Percentiles rank a stretch among this genome's conserved stretches.
These are phyloP conservation scores for Lamprologus speciosus DNA, from an alignment of 2,113 vertebrate genomes.

Conservation along the genomic window DNA sequence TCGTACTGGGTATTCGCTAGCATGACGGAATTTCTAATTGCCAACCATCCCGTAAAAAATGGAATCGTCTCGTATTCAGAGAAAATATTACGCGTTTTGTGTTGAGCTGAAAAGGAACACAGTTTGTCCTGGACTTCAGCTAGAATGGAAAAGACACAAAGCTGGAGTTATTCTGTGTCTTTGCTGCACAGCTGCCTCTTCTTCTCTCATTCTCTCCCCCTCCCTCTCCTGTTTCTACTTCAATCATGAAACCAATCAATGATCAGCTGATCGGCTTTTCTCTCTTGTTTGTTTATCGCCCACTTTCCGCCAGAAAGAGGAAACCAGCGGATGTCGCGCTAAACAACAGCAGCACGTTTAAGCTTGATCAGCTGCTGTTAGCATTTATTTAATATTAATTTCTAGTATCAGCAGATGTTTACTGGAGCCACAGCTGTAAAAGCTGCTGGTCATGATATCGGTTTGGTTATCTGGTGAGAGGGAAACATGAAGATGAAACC, in stretches of 20 bases:
- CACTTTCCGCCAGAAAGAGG: rapidly evolving
- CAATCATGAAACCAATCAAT: background rate
- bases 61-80: rapidly evolving
- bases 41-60: background rate
- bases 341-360: too few species aligned
- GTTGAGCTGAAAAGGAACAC: background rate
- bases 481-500: too few species aligned
- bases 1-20: background rate
- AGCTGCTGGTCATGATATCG: too few species aligned
- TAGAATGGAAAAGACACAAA: background rate
- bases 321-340: rapidly evolving
- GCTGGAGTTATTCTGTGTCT: background rate
- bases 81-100: rapidly evolving
- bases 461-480: too few species aligned
- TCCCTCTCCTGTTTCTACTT: background rate
- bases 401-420: too few species aligned
- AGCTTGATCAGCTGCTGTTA: too few species aligned
- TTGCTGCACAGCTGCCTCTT: background rate
- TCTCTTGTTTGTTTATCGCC: too few species aligned
- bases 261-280: background rate
- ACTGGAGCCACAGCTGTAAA: too few species aligned
- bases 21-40: background rate
- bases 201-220: background rate
- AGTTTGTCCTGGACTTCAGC: background rate
- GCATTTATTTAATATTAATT: too few species aligned